A percentile compares a stretch with the other conserved stretches of the same genome.
Evolutionary conservation across 2,113 vertebrate genomes (phyloP).

Genomic region (Sander lucioperca): DNA sequence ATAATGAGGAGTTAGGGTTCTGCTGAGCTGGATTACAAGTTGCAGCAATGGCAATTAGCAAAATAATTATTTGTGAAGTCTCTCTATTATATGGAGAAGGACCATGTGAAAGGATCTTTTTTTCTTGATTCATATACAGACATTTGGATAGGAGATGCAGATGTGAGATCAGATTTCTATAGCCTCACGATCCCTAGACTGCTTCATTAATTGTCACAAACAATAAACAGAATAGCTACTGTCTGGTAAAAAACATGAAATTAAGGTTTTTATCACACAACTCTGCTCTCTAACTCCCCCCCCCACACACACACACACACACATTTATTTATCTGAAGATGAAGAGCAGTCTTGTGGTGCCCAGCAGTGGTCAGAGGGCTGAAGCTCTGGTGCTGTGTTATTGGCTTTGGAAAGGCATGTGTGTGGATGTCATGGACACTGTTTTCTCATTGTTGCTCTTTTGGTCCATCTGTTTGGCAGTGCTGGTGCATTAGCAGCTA

Average conservation of each 20-base stretch:
- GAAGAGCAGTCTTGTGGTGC: conserved; percentile 17
- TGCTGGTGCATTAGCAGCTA: conserved; percentile 55
- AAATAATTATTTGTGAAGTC: neutral
- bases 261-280: conserved; percentile 3
- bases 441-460: conserved; percentile 68
- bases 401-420: conserved; percentile 53
- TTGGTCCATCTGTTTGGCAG: conserved; percentile 75
- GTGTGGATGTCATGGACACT: conserved; percentile 61
- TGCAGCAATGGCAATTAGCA: neutral
- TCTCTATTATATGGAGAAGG: neutral
- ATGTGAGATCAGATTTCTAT: neutral
- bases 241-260: neutral
- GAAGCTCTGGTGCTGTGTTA: conserved; percentile 33
- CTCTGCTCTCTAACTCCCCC: conserved; percentile 1
- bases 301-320: neutral
- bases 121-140: neutral
- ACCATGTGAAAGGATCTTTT: neutral
- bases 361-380: conserved; percentile 37
- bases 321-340: conserved; percentile 23
- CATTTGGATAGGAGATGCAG: neutral
- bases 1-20: neutral
- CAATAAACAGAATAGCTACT: neutral
- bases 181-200: no score
- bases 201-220: neutral
- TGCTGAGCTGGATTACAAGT: neutral